Percentiles rank a stretch among this genome's conserved stretches.
These are phyloP conservation scores for Himalopsyche phryganea DNA, from an alignment of 1,140 invertebrate genomes.

Conservation along the genomic window DNA sequence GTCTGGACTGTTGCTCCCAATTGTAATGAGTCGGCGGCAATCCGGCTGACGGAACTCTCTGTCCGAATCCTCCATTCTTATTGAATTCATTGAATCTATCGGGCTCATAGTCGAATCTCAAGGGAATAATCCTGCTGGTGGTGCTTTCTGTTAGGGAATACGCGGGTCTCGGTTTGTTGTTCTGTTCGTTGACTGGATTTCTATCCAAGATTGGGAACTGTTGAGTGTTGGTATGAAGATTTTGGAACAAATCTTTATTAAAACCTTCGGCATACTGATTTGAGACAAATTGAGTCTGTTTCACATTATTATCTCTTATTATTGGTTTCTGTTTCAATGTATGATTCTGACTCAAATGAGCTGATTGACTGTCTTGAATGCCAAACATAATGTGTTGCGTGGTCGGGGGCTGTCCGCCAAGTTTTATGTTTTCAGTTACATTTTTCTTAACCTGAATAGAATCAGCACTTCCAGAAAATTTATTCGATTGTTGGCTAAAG, in stretches of 20 bases:
- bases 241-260: background rate
- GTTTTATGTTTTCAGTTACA: no score
- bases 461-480: no score
- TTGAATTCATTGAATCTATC: conserved; percentile 31
- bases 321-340: conserved; percentile 10
- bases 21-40: conserved; percentile 39
- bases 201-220: background rate
- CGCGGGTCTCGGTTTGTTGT: conserved; percentile 3
- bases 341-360: background rate
- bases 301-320: conserved; percentile 2
- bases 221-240: background rate
- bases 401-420: no score
- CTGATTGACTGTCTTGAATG: background rate
- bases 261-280: conserved; percentile 2
- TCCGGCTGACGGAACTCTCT: conserved; percentile 44
- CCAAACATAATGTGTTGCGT: background rate
- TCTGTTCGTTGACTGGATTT: background rate
- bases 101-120: conserved; percentile 42
- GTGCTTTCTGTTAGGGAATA: background rate
- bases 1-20: conserved; percentile 35
- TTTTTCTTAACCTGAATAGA: no score
- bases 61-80: conserved; percentile 39
- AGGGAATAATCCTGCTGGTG: conserved; percentile 41
- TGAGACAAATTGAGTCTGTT: conserved; percentile 5
- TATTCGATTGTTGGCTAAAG: no score